phyloP scores from a whole-genome alignment of 2,113 vertebrate species.

The Orientallactaga bullata region DNA sequence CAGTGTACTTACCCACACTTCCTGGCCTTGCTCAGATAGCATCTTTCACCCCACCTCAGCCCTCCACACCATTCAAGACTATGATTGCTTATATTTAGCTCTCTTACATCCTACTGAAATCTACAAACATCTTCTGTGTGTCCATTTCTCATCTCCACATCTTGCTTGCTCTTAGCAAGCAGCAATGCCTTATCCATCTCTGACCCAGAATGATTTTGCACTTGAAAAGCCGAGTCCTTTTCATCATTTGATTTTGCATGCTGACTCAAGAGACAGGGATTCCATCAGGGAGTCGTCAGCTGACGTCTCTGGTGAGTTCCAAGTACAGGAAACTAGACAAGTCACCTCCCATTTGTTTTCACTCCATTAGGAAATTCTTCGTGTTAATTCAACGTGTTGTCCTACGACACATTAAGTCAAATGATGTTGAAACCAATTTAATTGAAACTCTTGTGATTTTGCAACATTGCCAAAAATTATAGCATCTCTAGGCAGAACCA shows the following conservation, averaged over 20 bases:
- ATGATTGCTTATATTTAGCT: background rate
- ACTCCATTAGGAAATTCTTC: slow-evolving; percentile 74
- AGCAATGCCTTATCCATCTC: background rate
- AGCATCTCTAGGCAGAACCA: slow-evolving; percentile 41
- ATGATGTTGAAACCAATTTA: slow-evolving; percentile 72
- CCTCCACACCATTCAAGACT: background rate
- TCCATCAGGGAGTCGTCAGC: slow-evolving; percentile 6
- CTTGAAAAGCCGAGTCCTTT: slow-evolving; percentile 31
- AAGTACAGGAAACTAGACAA: slow-evolving; percentile 62
- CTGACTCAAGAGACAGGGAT: slow-evolving; percentile 53
- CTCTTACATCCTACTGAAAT: background rate
- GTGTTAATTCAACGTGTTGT: slow-evolving; percentile 74
- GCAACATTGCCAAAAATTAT: slow-evolving; percentile 71
- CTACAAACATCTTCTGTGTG: background rate
- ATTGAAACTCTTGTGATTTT: slow-evolving; percentile 75
- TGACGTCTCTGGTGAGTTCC: slow-evolving; percentile 30
- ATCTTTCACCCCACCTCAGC: background rate
- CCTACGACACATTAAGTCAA: slow-evolving; percentile 72
- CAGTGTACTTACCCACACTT: background rate
- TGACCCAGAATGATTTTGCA: background rate
- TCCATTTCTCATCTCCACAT: slow-evolving; percentile 1
- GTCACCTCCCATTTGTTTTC: slow-evolving; percentile 65
- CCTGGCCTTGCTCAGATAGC: background rate
- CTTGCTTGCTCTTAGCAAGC: background rate
- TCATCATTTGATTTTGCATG: slow-evolving; percentile 32